Evolutionary conservation across 2,113 vertebrate species (phyloP).

Genomic region (Pagrus major): DNA sequence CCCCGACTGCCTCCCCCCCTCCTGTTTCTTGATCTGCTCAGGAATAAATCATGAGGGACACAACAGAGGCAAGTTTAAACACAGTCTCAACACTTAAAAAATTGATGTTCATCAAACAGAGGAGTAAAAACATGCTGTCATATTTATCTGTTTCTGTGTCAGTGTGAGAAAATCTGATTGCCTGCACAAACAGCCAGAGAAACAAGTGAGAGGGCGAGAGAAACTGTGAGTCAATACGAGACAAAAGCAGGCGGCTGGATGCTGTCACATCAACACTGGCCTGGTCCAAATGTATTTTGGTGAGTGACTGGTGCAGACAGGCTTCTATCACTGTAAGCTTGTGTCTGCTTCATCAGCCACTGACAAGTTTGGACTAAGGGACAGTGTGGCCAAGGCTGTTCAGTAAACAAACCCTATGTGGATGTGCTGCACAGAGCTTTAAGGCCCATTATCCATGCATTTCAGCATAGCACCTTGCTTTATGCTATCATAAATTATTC

Average conservation of each 20-base stretch:
- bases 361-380: conserved; percentile 20
- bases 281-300: conserved; percentile 30
- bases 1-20: not conserved
- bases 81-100: not conserved
- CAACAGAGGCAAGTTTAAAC: not conserved
- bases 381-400: not conserved
- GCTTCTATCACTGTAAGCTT: conserved; percentile 16
- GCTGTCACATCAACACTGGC: conserved; percentile 6
- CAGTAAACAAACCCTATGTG: not conserved
- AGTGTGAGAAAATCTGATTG: conserved; percentile 8
- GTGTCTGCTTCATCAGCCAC: conserved; percentile 34
- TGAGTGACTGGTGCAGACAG: conserved; percentile 11
- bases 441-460: conserved; percentile 4
- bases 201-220: not conserved
- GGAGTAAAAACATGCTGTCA: not conserved
- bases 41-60: not conserved
- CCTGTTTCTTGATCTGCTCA: not conserved
- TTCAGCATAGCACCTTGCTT: conserved; percentile 22
- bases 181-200: conserved; percentile 8
- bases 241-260: conserved; percentile 43
- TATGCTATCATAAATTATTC: conserved; percentile 55
- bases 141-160: conserved; percentile 5
- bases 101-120: not conserved
- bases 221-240: conserved; percentile 14
- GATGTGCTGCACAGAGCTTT: conserved; percentile 7